Evolutionary conservation across 2,113 vertebrate genomes (phyloP).

Genomic region (Tyrannus savana): DNA sequence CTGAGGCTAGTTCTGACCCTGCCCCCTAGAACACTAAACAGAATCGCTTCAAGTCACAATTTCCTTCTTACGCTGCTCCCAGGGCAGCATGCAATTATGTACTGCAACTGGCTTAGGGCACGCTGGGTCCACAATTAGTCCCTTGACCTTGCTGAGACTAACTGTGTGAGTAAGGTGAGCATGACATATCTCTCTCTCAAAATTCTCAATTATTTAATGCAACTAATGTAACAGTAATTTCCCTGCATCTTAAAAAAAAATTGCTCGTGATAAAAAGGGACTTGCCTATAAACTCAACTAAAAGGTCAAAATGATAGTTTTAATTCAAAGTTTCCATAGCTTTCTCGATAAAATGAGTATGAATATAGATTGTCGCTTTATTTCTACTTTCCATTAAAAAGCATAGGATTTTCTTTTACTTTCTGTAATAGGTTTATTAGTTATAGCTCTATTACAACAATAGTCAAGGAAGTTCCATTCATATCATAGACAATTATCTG

Average conservation of each 20-base stretch:
- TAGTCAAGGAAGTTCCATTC: conserved; percentile 42
- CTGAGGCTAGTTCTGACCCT: conserved; percentile 32
- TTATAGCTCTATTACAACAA: conserved; percentile 54
- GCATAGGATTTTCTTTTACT: neutral
- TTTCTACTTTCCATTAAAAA: conserved; percentile 14
- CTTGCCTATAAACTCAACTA: conserved; percentile 69
- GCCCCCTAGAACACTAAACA: neutral
- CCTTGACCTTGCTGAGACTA: conserved; percentile 61
- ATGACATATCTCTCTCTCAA: conserved; percentile 59
- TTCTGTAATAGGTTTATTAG: conserved; percentile 44
- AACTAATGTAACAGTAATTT: conserved; percentile 60
- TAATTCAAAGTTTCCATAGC: conserved; percentile 32
- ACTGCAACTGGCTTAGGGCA: conserved; percentile 58
- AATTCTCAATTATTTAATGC: conserved; percentile 71
- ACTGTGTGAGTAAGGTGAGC: conserved; percentile 46
- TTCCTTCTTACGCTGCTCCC: conserved; percentile 40
- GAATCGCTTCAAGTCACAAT: conserved; percentile 60
- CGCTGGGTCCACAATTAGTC: conserved; percentile 56
- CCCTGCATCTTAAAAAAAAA: conserved; percentile 13
- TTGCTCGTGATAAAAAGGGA: conserved; percentile 21
- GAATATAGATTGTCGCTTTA: conserved; percentile 15
- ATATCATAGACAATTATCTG: conserved; percentile 57
- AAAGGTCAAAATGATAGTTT: conserved; percentile 68
- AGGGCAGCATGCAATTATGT: conserved; percentile 60
- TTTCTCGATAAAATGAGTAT: conserved; percentile 15